Evolutionary conservation across 2,797 vertebrate genomes (phyloP), one percentile per base, ranked within the genome.

Genomic region (Tachyglossus aculeatus): DNA sequence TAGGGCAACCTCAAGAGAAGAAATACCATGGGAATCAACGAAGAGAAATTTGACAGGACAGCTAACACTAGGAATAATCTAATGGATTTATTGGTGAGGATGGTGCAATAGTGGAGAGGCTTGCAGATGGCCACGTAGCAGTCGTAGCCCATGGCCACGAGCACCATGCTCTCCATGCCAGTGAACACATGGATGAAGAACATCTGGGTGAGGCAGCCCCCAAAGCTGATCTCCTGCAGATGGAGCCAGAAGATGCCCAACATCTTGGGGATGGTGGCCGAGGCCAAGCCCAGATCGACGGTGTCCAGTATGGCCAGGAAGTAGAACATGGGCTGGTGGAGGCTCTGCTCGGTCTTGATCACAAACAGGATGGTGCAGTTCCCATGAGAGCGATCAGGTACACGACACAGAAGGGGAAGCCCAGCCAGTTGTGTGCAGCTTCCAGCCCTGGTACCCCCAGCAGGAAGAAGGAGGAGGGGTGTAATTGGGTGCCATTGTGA

Each of bases 291-390:
- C 12, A 88, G 73, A 55, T 93, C 88, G 27, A 86, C 78, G n/a
- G 83, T 38, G 4, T 87, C 85, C 51, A 93, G 43, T 72, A 87
- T 91, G 32, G 88, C 67, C 61, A 92, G 81, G 60, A 88, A 84
- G 52, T 91, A 90, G 53, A 88, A 92, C 92, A 92, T 90, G n/a
- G 90, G 91, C 14, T 91, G 90, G 50, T 91, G 90, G 24, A 92
- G 88, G 38, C 65, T 72, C 2, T n/a, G 52, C 31, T 94, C 84
- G 0, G 48, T 77, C 14, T 47, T 55, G 69, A 93, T 80, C 25
- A 93, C 61, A 21, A 58, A 24, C 19, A 93, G 1, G 44, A 92
- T 31, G 7, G 54, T 39, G 7, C 27, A 19, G 54, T 94, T 18
- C 85, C 90, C 5, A 83, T 7, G 4, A 93, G 7, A 18, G 83